phyloP scores from a whole-genome alignment of 2,888 invertebrate genomes.

The Plagiodera versicolora region DNA sequence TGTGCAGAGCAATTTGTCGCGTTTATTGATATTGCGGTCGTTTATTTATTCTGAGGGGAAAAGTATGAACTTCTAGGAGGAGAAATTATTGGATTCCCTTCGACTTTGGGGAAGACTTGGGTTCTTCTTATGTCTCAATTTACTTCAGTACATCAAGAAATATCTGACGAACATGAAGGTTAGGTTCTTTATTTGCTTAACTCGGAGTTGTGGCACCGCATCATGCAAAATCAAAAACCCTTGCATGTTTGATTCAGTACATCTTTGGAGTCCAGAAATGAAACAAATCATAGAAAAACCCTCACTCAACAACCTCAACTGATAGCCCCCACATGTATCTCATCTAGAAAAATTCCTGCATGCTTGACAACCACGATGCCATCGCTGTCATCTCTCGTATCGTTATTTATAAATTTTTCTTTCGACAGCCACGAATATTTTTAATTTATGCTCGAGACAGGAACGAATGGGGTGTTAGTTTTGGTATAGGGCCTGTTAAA shows the following conservation, averaged over 20 bases:
- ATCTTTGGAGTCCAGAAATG: too few species aligned
- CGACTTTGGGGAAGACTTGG: too few species aligned
- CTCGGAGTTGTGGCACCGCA: too few species aligned
- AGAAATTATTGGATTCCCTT: neutral
- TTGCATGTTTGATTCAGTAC: too few species aligned
- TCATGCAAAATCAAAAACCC: too few species aligned
- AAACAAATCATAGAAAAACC: too few species aligned
- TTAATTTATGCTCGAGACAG: neutral
- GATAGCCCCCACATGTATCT: slow-evolving; percentile 1
- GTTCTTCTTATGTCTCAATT: too few species aligned
- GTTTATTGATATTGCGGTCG: neutral
- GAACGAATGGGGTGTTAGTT: neutral
- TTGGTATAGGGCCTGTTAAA: neutral
- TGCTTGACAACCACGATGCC: neutral
- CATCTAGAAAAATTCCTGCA: neutral
- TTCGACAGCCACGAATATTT: neutral
- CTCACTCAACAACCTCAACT: too few species aligned
- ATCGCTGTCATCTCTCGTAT: neutral
- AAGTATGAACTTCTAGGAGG: neutral
- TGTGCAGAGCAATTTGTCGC: neutral
- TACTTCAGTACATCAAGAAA: too few species aligned
- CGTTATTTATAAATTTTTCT: neutral
- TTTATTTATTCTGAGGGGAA: neutral
- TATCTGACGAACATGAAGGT: too few species aligned
- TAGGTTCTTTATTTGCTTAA: too few species aligned